A percentile compares a stretch with the other conserved stretches of the same genome.
These are phyloP conservation scores for Sapajus apella DNA, from an alignment of 2,113 vertebrate species.

Conservation along the genomic window DNA sequence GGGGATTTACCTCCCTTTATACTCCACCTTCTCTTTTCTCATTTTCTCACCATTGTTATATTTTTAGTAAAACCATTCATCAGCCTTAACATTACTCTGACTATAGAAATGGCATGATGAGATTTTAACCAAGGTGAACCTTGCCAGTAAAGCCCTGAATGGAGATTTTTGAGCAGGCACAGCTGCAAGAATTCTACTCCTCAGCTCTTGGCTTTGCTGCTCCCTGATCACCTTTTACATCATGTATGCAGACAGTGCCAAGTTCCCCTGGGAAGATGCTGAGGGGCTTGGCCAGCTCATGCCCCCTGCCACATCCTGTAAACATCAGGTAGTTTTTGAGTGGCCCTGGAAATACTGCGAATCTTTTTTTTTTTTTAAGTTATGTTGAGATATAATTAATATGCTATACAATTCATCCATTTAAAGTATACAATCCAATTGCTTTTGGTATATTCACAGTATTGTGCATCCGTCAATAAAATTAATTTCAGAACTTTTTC, in stretches of 20 bases:
- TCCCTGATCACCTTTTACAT: too few species aligned
- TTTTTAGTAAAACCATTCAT: not conserved
- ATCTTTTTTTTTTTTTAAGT: not conserved
- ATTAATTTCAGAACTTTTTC: not conserved
- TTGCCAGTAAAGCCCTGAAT: not conserved
- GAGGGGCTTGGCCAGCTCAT: too few species aligned
- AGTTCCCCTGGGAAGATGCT: too few species aligned
- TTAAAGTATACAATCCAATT: not conserved
- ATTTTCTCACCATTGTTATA: not conserved
- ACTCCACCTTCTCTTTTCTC: not conserved
- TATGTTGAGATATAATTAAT: not conserved
- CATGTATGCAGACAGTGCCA: too few species aligned
- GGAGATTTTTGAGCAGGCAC: not conserved
- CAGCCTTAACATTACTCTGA: not conserved
- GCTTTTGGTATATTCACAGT: not conserved
- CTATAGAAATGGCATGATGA: not conserved
- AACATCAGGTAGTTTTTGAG: not conserved
- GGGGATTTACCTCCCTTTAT: not conserved
- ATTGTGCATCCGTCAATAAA: not conserved
- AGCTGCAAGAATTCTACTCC: too few species aligned
- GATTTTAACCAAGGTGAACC: not conserved
- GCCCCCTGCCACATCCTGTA: too few species aligned
- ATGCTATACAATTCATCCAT: not conserved
- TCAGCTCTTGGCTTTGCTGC: too few species aligned
- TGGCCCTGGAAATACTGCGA: not conserved